These are phyloP conservation scores for Garra rufa DNA, from an alignment of 2,113 vertebrate genomes.

Conservation along the genomic window DNA sequence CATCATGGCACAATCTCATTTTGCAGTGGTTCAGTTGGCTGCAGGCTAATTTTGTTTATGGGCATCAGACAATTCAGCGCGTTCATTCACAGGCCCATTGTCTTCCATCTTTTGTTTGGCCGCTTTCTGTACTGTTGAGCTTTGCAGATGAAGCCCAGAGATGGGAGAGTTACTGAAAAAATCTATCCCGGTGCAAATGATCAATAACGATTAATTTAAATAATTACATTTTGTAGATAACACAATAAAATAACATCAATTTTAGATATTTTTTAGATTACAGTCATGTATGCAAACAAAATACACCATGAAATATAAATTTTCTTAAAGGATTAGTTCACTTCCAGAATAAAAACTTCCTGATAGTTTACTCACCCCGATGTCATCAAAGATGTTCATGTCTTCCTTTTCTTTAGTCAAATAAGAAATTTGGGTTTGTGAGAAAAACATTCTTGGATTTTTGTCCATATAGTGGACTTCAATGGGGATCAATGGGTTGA, in stretches of 20 bases:
- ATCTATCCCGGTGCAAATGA: neutral
- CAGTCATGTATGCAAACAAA: neutral
- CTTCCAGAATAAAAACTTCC: too few species aligned
- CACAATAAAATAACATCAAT: neutral
- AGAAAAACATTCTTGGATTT: too few species aligned
- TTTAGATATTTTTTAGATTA: neutral
- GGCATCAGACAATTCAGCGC: constrained; percentile 36
- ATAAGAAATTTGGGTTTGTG: too few species aligned
- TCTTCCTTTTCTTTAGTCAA: too few species aligned
- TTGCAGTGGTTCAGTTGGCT: constrained; percentile 60
- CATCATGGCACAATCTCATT: constrained; percentile 53
- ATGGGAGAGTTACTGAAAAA: neutral
- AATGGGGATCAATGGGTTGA: too few species aligned
- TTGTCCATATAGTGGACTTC: too few species aligned
- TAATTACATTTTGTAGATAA: neutral
- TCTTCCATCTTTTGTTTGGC: constrained; percentile 42
- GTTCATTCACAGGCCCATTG: constrained; percentile 54
- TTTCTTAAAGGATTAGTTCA: too few species aligned
- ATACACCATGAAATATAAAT: neutral
- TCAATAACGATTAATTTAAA: neutral
- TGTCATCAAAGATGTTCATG: too few species aligned
- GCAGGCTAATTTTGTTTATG: constrained; percentile 54
- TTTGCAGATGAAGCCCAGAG: neutral
- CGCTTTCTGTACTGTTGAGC: neutral
- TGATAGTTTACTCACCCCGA: too few species aligned